phyloP scores from a whole-genome alignment of 2,888 invertebrate genomes.

The Luperina testacea region DNA sequence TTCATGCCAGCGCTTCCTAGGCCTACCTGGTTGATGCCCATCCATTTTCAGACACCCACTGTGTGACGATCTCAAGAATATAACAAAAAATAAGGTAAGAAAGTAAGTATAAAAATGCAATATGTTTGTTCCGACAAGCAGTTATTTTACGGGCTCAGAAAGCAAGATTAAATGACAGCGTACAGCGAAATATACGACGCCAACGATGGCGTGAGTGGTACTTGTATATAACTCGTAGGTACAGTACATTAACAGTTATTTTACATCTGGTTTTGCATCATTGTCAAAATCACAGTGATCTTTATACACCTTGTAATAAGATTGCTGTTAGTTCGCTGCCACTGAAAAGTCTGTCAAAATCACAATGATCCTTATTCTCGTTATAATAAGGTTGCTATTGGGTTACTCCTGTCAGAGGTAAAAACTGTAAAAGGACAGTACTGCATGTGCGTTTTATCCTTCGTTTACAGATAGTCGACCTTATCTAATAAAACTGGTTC shows the following conservation, averaged over 20 bases:
- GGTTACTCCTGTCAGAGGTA: not conserved
- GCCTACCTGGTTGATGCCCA: not conserved
- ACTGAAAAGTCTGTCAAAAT: not conserved
- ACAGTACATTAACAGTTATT: too few relatives aligned
- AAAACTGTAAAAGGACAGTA: not conserved
- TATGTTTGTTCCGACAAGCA: not conserved
- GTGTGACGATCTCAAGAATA: not conserved
- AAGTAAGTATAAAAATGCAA: not conserved
- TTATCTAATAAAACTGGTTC: constrained; percentile 67
- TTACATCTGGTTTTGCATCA: too few relatives aligned
- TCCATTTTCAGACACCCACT: not conserved
- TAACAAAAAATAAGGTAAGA: not conserved
- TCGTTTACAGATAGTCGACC: constrained; percentile 51
- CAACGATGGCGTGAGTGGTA: not conserved
- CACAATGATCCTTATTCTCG: not conserved
- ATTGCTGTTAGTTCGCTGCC: not conserved
- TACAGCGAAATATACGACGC: not conserved
- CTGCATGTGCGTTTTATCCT: constrained; percentile 49
- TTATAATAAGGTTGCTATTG: not conserved
- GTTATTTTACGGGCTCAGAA: not conserved
- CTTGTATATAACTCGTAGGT: not conserved
- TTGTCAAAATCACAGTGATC: not conserved
- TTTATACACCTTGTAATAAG: not conserved
- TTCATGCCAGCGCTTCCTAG: not conserved
- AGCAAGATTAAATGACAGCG: not conserved